These are phyloP conservation scores for Paratrypauchen microcephalus DNA, from an alignment of 2,797 vertebrate species.

Conservation along the genomic window DNA sequence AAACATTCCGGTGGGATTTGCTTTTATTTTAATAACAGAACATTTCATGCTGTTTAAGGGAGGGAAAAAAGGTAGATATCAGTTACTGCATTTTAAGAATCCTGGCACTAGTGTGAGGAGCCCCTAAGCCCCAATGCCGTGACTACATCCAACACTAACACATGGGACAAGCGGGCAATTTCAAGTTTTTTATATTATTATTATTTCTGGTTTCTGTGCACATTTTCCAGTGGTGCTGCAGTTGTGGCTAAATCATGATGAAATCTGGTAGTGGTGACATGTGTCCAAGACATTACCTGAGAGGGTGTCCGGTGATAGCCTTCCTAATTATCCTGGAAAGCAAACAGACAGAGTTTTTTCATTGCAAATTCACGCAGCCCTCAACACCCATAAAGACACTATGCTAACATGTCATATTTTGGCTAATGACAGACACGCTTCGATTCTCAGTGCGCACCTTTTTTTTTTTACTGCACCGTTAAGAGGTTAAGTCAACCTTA, in stretches of 20 bases:
- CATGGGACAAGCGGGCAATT: slow-evolving; percentile 69
- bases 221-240: slow-evolving; percentile 72
- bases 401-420: slow-evolving; percentile 77
- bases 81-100: slow-evolving; percentile 79
- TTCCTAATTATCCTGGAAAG: slow-evolving; percentile 76
- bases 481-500: slow-evolving; percentile 65
- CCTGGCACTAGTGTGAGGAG: slow-evolving; percentile 69
- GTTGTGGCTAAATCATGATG: slow-evolving; percentile 57
- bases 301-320: slow-evolving; percentile 77
- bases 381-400: slow-evolving; percentile 68
- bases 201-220: slow-evolving; percentile 65
- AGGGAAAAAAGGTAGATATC: slow-evolving; percentile 64
- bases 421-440: slow-evolving; percentile 76
- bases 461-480: slow-evolving; percentile 62
- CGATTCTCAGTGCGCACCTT: slow-evolving; percentile 70
- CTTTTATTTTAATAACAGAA: slow-evolving; percentile 79
- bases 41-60: slow-evolving; percentile 57
- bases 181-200: slow-evolving; percentile 72
- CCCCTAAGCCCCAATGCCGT: slow-evolving; percentile 59
- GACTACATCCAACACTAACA: slow-evolving; percentile 80
- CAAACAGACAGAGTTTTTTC: slow-evolving; percentile 72
- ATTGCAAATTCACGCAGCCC: slow-evolving; percentile 69
- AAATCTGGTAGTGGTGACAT: slow-evolving; percentile 65
- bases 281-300: slow-evolving; percentile 72
- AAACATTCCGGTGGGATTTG: slow-evolving; percentile 78